Evolutionary conservation across 2,113 vertebrate genomes (phyloP).

Genomic region (Ia io): DNA sequence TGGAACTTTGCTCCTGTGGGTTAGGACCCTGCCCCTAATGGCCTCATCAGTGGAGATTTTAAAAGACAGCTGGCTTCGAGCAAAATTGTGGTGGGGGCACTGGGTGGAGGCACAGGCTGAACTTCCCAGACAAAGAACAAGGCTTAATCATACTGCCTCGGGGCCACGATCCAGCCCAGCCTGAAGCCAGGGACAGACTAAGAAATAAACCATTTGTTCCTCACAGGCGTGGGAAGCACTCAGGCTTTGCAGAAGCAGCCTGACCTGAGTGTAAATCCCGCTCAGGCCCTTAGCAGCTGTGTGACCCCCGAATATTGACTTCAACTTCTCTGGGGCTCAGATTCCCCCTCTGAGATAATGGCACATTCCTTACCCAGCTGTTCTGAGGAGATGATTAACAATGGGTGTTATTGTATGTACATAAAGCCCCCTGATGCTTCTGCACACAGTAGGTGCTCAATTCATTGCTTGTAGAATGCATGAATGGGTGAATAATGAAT

Average conservation of each 20-base stretch:
- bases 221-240: slow-evolving; percentile 20
- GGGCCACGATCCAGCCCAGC: slow-evolving; percentile 58
- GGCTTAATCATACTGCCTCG: slow-evolving; percentile 49
- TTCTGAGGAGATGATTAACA: neutral
- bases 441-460: neutral
- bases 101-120: slow-evolving; percentile 21
- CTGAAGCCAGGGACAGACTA: slow-evolving; percentile 29
- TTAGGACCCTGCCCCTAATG: neutral
- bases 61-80: slow-evolving; percentile 30
- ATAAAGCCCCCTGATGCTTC: neutral
- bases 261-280: slow-evolving; percentile 37
- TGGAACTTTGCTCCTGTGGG: neutral
- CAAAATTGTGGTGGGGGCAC: slow-evolving; percentile 16
- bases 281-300: slow-evolving; percentile 10
- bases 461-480: neutral
- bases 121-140: slow-evolving; percentile 69
- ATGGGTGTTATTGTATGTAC: neutral
- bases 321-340: slow-evolving; percentile 45
- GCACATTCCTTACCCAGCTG: neutral
- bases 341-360: neutral
- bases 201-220: slow-evolving; percentile 70
- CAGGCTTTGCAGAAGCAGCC: neutral
- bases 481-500: neutral
- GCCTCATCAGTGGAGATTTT: neutral
- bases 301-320: slow-evolving; percentile 16